Percentiles rank a stretch among this genome's conserved stretches.
These are phyloP conservation scores for Pitta sordida DNA, from an alignment of 2,113 vertebrate genomes.

Conservation along the genomic window DNA sequence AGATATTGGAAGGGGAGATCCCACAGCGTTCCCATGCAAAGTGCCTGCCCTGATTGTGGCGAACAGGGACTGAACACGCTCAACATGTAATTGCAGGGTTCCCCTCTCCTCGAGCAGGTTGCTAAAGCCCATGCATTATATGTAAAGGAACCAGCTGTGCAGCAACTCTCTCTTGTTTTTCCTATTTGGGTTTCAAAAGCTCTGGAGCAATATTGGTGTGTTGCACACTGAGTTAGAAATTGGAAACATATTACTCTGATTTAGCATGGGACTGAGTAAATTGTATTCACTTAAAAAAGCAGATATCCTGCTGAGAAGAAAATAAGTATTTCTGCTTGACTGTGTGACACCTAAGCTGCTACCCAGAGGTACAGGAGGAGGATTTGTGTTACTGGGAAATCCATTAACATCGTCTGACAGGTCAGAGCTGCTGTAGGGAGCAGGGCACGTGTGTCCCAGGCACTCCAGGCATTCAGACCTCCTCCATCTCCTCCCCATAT, in stretches of 20 bases:
- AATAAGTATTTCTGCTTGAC: conserved; percentile 22
- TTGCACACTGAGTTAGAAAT: conserved; percentile 47
- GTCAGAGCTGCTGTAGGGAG: background rate
- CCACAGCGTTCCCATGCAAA: background rate
- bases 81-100: accelerated
- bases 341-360: conserved; percentile 20
- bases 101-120: background rate
- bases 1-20: background rate
- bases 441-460: background rate
- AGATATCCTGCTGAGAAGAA: conserved; percentile 34
- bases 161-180: background rate
- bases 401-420: background rate
- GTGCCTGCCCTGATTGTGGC: accelerated
- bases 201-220: background rate
- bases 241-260: conserved; percentile 44
- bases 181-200: conserved; percentile 20
- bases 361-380: background rate
- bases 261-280: conserved; percentile 40
- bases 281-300: conserved; percentile 43
- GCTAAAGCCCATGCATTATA: background rate
- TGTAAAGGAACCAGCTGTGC: background rate
- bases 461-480: background rate
- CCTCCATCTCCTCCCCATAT: background rate
- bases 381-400: background rate
- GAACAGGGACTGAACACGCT: background rate